A percentile compares a stretch with the other conserved stretches of the same genome.
Conservation (phyloP, 2,113 vertebrate genomes). For the Pangasianodon hypophthalmus region DNA sequence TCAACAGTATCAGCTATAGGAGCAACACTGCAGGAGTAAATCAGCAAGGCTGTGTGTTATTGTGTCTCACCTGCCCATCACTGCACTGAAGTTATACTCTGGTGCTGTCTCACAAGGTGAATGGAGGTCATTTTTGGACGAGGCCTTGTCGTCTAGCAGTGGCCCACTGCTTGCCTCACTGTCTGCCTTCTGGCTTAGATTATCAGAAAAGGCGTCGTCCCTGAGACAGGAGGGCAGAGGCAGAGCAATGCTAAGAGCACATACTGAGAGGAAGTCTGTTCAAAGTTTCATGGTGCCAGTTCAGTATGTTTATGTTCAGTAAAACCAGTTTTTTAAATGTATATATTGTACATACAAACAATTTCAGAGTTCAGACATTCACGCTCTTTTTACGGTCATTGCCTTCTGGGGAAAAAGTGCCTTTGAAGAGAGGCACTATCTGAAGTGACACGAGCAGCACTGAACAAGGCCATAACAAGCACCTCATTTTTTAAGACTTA, state of each 20-base stretch:
- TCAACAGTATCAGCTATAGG: background rate
- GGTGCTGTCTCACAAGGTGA: constrained; percentile 90
- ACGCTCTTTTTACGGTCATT: background rate
- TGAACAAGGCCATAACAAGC: background rate
- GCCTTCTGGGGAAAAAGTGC: background rate
- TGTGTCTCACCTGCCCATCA: constrained; percentile 85
- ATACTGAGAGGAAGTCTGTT: background rate
- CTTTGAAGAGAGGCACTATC: background rate
- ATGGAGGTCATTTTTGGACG: constrained; percentile 91
- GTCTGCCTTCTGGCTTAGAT: constrained; percentile 96
- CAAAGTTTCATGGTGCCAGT: background rate
- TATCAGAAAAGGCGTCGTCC: constrained; percentile 97
- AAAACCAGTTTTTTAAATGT: background rate
- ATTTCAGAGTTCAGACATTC: background rate
- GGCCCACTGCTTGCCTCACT: constrained; percentile 98
- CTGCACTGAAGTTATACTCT: constrained; percentile 89
- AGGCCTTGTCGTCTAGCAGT: constrained; percentile 89
- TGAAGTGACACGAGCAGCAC: background rate
- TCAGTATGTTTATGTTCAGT: no score
- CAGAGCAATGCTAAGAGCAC: background rate
- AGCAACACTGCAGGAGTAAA: background rate
- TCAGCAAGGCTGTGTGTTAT: background rate
- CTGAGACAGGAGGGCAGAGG: constrained; percentile 63
- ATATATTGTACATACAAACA: background rate
- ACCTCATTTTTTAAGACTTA: background rate